Conservation (phyloP, 2,113 vertebrate species). For the Anseranas semipalmata region DNA sequence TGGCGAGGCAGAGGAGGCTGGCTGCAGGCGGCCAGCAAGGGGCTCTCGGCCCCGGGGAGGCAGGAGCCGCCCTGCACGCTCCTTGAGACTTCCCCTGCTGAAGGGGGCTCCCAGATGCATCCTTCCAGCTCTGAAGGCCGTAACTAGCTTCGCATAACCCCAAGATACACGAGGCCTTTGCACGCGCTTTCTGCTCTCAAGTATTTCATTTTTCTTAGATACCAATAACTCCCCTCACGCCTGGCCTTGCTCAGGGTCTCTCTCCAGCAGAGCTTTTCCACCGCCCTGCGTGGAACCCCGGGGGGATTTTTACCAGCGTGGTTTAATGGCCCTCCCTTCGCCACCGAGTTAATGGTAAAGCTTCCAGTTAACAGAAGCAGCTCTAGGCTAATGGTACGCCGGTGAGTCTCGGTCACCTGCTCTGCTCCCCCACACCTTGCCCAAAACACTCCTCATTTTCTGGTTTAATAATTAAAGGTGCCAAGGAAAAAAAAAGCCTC, state of each 20-base stretch:
- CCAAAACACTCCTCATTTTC: not conserved
- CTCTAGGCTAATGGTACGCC: not conserved
- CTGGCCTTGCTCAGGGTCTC: not conserved
- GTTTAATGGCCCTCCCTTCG: not conserved
- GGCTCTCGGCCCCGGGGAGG: not conserved
- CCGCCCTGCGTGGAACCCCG: not conserved
- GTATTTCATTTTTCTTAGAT: not conserved
- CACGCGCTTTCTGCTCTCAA: not conserved
- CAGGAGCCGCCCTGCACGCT: not conserved
- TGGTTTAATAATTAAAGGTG: constrained; percentile 19
- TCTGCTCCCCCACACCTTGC: not conserved
- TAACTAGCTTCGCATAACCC: not conserved
- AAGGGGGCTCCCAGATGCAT: not conserved
- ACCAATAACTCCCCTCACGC: not conserved
- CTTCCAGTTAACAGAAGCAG: not conserved
- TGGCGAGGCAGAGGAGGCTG: no score
- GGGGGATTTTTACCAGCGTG: not conserved
- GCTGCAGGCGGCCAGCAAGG: not conserved
- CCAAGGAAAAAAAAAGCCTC: not conserved
- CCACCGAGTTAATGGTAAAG: not conserved
- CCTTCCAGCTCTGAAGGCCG: not conserved
- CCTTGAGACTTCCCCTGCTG: not conserved
- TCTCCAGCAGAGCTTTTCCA: not conserved
- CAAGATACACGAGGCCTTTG: not conserved
- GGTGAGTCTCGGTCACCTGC: not conserved